Evolutionary conservation across 2,113 vertebrate species (phyloP), one percentile per base, ranked within the genome.

Genomic region (Lanius ludovicianus): DNA sequence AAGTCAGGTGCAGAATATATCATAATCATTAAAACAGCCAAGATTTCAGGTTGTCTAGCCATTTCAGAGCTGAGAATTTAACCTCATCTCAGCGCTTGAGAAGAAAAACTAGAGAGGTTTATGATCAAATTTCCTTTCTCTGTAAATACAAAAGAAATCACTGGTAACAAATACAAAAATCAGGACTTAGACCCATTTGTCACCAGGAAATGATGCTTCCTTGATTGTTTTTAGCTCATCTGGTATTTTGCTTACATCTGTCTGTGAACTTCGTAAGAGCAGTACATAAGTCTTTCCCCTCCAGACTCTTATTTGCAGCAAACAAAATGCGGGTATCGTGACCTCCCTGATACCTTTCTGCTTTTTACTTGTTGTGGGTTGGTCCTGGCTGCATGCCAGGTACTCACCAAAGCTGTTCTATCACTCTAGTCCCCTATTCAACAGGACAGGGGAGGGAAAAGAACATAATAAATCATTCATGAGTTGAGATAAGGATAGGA

Each of bases 11-110:
- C 41, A 79, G 27, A 82, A 59, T 47, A 46, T 73, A 77, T n/a
- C 11, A 74, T 53, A 73, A 65, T 44, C 33, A 60, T 59, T 82
- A 44, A 87, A 93, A 71, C 14, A 57, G 56, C 56, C 17, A 37
- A 83, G 37, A 71, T 49, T 90, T 91, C 37, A 67, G 11, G 21
- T 64, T 53, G 23, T 70, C 30, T 76, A 85, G 53, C 19, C 62
- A 71, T 84, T 91, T 84, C 55, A 81, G 42, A 59, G 47, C 15
- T 70, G n/a, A 69, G 87, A 91, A 47, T 67, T 78, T 75, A 89
- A 91, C 20, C 23, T 83, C 44, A 37, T 24, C 39, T 82, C 37
- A 56, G 62, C 2, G 1, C 33, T 7, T 69, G 31, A 91, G 65
- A 69, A 47, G 49, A 92, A 84, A 67, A 52, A 84, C 33, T n/a